Evolutionary conservation across 2,888 invertebrate genomes (phyloP).

Genomic region (Tachystola acroxantha): DNA sequence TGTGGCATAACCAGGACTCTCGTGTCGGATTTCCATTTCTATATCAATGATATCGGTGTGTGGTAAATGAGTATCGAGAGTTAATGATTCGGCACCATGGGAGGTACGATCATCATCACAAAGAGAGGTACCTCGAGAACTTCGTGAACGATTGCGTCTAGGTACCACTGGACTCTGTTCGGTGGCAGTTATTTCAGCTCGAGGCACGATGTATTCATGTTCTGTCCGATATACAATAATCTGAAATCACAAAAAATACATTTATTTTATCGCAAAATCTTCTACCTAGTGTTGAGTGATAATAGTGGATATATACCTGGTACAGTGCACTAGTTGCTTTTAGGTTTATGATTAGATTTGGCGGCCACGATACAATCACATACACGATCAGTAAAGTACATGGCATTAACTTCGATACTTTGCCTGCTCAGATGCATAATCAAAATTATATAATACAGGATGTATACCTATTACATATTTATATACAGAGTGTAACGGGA

Average conservation of each 20-base stretch:
- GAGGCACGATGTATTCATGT: conserved; percentile 82
- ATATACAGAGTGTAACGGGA: no score
- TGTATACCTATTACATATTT: no score
- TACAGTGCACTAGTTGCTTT: no score
- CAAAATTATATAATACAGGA: no score
- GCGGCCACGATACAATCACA: no score
- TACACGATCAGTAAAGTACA: no score
- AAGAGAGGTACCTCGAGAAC: conserved; percentile 73
- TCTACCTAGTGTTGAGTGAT: neutral
- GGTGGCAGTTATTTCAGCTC: conserved; percentile 68
- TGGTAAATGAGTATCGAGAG: conserved; percentile 64
- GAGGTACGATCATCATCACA: conserved; percentile 86
- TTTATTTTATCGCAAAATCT: neutral
- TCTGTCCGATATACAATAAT: conserved; percentile 82
- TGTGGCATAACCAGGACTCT: conserved; percentile 84
- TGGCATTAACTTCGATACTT: no score
- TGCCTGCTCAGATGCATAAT: no score
- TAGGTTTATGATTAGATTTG: no score
- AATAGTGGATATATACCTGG: no score
- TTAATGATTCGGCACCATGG: conserved; percentile 83
- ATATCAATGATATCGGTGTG: conserved; percentile 44
- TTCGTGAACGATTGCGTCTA: conserved; percentile 75
- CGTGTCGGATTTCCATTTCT: conserved; percentile 59
- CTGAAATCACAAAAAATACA: conserved; percentile 50
- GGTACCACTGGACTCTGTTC: conserved; percentile 78